A percentile compares a stretch with the other conserved stretches of the same genome.
Conservation (phyloP, 2,888 invertebrate species). For the Operophtera brumata region DNA sequence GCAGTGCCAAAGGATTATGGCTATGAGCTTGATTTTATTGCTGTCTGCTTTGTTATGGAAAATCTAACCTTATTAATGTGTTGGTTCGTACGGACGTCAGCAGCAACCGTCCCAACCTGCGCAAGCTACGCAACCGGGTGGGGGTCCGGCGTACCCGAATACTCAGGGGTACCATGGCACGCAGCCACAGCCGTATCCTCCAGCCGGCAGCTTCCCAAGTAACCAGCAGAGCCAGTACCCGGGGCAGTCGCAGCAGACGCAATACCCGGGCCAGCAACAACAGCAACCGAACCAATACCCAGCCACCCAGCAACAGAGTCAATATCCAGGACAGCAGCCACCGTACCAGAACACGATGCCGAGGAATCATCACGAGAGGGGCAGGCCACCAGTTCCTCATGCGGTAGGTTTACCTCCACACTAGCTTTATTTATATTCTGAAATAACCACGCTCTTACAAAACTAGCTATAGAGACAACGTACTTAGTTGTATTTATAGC, state of each 20-base stretch:
- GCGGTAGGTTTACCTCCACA: constrained; percentile 48
- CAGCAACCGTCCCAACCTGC: constrained; percentile 80
- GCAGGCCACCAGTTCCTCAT: constrained; percentile 77
- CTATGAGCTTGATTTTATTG: constrained; percentile 73
- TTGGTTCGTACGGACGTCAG: constrained; percentile 82
- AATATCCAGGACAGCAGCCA: constrained; percentile 64
- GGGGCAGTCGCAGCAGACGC: constrained; percentile 60
- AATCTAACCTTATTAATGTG: constrained; percentile 82
- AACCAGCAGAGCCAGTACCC: constrained; percentile 64
- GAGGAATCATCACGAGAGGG: constrained; percentile 77
- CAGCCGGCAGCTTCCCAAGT: constrained; percentile 77
- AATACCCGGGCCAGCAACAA: constrained; percentile 37
- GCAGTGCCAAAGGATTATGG: constrained; percentile 71
- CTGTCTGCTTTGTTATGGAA: constrained; percentile 77
- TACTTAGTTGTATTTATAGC: too few species aligned
- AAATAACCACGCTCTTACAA: too few species aligned
- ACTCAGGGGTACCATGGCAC: constrained; percentile 80
- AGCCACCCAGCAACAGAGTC: constrained; percentile 29
- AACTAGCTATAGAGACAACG: too few species aligned
- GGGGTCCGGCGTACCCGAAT: constrained; percentile 77
- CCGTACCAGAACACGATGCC: constrained; percentile 67
- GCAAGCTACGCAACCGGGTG: constrained; percentile 78
- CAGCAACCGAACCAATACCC: constrained; percentile 36
- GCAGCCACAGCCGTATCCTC: constrained; percentile 78
- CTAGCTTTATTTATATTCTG: too few species aligned